Evolutionary conservation across 1,140 invertebrate species (phyloP).

Genomic region (Aphelenchoides besseyi): DNA sequence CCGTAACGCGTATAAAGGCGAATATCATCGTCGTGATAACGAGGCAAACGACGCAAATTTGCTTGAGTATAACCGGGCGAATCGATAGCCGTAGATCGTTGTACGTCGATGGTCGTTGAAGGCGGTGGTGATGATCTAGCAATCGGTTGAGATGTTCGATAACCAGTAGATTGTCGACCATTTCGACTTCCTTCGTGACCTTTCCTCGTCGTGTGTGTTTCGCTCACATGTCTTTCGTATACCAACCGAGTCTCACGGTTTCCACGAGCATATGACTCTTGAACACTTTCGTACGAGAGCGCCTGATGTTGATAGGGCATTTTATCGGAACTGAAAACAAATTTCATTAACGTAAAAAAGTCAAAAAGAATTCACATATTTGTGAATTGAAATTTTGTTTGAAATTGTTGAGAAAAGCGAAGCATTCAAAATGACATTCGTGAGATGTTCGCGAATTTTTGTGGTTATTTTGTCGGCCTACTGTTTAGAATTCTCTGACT

Average conservation of each 20-base stretch:
- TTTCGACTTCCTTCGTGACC: background rate
- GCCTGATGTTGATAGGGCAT: slow-evolving; percentile 30
- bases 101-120: slow-evolving; percentile 5
- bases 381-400: background rate
- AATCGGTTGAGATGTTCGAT: background rate
- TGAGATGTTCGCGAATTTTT: too few relatives aligned
- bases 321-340: slow-evolving; percentile 7
- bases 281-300: slow-evolving; percentile 34
- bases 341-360: background rate
- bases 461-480: too few relatives aligned
- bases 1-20: slow-evolving; percentile 43
- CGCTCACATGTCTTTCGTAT: slow-evolving; percentile 33
- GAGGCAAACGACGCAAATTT: slow-evolving; percentile 25
- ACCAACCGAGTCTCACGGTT: slow-evolving; percentile 28
- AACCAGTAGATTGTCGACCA: background rate
- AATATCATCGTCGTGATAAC: slow-evolving; percentile 43
- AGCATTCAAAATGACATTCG: too few relatives aligned
- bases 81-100: background rate
- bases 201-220: background rate
- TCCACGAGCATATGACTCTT: slow-evolving; percentile 29
- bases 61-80: background rate
- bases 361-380: background rate
- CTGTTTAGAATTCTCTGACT: too few relatives aligned
- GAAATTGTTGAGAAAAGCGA: too few relatives aligned
- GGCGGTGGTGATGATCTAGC: background rate